Evolutionary conservation across 2,888 invertebrate species (phyloP).

Genomic region (Pristionchus japonicus): DNA sequence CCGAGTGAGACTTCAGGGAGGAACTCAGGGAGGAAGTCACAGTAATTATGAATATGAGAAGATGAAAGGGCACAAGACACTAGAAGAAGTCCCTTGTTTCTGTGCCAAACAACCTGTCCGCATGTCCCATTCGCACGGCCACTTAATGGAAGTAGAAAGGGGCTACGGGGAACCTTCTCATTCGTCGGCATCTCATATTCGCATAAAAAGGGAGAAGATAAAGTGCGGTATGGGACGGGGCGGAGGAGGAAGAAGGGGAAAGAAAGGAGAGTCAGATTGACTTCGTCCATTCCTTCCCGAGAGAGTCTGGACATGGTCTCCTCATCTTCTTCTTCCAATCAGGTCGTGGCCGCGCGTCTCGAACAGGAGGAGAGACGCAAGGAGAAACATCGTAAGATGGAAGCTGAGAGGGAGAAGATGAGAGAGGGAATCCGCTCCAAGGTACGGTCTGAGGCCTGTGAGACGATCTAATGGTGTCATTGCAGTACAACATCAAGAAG

Average conservation of each 20-base stretch:
- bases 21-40: no score
- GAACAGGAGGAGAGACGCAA: constrained; percentile 98
- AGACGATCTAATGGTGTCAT: background rate
- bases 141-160: background rate
- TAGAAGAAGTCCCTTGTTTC: background rate
- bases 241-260: background rate
- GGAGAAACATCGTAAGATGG: constrained; percentile 99
- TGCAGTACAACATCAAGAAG: constrained; percentile 97
- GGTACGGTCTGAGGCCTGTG: constrained; percentile 79
- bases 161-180: constrained; percentile 24
- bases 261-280: background rate
- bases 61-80: background rate
- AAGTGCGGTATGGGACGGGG: constrained; percentile 14
- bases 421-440: constrained; percentile 98
- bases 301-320: background rate
- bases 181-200: constrained; percentile 12
- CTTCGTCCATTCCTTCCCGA: background rate
- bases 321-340: background rate
- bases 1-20: background rate
- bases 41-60: background rate
- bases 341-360: constrained; percentile 92
- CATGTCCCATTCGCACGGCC: background rate
- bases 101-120: background rate
- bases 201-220: constrained; percentile 10
- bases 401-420: constrained; percentile 98